Evolutionary conservation across 2,888 invertebrate species (phyloP).

Genomic region (Uropetala carovei): DNA sequence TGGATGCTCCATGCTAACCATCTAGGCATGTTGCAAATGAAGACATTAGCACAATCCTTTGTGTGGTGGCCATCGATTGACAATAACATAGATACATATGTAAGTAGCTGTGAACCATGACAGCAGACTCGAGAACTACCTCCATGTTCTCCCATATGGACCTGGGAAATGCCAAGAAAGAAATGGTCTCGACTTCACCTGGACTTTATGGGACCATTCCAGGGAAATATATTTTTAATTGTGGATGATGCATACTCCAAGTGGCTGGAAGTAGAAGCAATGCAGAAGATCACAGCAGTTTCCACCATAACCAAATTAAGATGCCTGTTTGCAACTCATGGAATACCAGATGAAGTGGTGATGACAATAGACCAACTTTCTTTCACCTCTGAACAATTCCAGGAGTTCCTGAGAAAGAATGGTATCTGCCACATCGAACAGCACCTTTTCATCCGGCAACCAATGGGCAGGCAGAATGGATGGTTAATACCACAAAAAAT

Average conservation of each 20-base stretch:
- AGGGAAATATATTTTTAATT: neutral
- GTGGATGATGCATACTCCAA: neutral
- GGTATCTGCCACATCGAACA: neutral
- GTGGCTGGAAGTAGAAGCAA: neutral
- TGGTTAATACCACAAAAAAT: neutral
- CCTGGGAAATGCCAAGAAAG: neutral
- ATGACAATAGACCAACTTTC: neutral
- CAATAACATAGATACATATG: too few relatives aligned
- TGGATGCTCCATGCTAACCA: too few relatives aligned
- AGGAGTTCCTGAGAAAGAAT: neutral
- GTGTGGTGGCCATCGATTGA: too few relatives aligned
- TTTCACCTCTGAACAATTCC: neutral
- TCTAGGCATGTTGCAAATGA: too few relatives aligned
- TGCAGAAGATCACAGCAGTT: too few relatives aligned
- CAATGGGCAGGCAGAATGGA: neutral
- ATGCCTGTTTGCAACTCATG: too few relatives aligned
- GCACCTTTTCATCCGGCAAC: neutral
- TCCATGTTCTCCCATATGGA: neutral
- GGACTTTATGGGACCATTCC: neutral
- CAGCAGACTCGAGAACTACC: neutral
- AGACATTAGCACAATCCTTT: too few relatives aligned
- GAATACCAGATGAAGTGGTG: neutral
- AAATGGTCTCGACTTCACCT: neutral
- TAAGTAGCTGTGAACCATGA: neutral
- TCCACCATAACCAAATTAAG: too few relatives aligned